A percentile compares a stretch with the other conserved stretches of the same genome.
Conservation (phyloP, 1,140 invertebrate genomes). For the Drosophila carrolli region DNA sequence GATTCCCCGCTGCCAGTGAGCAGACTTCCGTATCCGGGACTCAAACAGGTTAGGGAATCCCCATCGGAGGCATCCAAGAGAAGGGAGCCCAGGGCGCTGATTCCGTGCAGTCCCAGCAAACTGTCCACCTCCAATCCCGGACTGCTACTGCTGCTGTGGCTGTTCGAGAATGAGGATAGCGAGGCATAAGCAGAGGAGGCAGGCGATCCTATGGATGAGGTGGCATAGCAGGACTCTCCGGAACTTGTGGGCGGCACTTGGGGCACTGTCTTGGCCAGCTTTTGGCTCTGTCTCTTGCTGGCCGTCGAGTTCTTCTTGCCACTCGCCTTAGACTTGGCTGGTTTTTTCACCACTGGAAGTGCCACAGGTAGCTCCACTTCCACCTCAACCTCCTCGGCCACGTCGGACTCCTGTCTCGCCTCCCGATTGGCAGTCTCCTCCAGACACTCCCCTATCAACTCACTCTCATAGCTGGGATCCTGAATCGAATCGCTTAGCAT, state of each 20-base stretch:
- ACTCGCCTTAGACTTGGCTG: slow-evolving; percentile 17
- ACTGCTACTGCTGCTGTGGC: slow-evolving; percentile 41
- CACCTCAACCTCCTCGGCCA: slow-evolving; percentile 12
- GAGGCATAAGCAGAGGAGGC: slow-evolving; percentile 57
- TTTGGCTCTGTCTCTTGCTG: slow-evolving; percentile 45
- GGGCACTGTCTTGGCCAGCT: slow-evolving; percentile 37
- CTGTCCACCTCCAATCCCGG: slow-evolving; percentile 49
- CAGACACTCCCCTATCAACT: slow-evolving; percentile 70
- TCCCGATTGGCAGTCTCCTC: slow-evolving; percentile 63
- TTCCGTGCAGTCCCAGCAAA: slow-evolving; percentile 47
- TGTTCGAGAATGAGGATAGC: slow-evolving; percentile 25
- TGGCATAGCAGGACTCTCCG: slow-evolving; percentile 68
- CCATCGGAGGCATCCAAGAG: slow-evolving; percentile 86
- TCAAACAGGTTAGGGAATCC: slow-evolving; percentile 85
- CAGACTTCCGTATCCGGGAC: slow-evolving; percentile 53
- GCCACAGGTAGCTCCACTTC: slow-evolving; percentile 32
- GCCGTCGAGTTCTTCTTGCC: slow-evolving; percentile 44
- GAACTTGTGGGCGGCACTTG: slow-evolving; percentile 23
- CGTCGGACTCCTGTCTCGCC: slow-evolving; percentile 34
- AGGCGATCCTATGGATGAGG: slow-evolving; percentile 64
- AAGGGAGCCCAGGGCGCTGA: slow-evolving; percentile 73
- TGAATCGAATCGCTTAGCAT: slow-evolving; percentile 86
- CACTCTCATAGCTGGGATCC: slow-evolving; percentile 69
- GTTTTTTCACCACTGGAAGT: slow-evolving; percentile 9
- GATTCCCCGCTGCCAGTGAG: slow-evolving; percentile 32